Evolutionary conservation across 1,140 invertebrate genomes (phyloP), one percentile per base, ranked within the genome.

Genomic region (Drosophila sechellia): DNA sequence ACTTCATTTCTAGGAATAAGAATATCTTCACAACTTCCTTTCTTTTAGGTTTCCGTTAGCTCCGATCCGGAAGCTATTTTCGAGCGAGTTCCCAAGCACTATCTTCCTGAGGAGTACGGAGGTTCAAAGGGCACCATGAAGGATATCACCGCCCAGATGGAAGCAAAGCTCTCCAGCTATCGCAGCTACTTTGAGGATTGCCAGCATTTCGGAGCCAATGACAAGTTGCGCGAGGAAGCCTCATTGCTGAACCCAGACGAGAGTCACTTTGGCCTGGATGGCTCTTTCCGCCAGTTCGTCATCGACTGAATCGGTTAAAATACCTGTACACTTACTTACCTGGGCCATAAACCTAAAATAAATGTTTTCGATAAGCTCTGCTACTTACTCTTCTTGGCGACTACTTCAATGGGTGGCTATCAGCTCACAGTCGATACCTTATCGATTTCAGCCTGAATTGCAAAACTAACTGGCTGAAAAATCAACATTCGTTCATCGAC

Each of bases 81-180:
- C 25, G 90, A 94, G 57, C 91, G 81, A 31, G 79, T 94, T 4
- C 92, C 93, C 0, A 68, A 89, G 20, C 91, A 94, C 4, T 89
- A 93, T 31, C 65, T 94, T 12, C 94, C 95, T 0, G 90, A 93
- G 40, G 94, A 95, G 66, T 94, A 93, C 66, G 94, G 94, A 1
- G 94, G 94, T 2, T 90, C 93, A 25, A 92, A 91, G 59, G 94
- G 94, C n/a, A 64, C 93, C 5, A 79, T 87, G 22, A 84, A 54
- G 72, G 93, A 94, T 54, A 93, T 93, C 42, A 73, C 91, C 92
- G 93, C 92, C 15, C 72, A 92, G 35, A 94, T 94, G 94, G 93
- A 93, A 65, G 91, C 85, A 4, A 94, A 94, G 79, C 64, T 94
- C 0, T 72, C 83, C 4, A 90, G 77, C 31, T 93, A 93, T 52